Conservation (phyloP, 2,888 invertebrate genomes). For the Allolobophora icterica region DNA sequence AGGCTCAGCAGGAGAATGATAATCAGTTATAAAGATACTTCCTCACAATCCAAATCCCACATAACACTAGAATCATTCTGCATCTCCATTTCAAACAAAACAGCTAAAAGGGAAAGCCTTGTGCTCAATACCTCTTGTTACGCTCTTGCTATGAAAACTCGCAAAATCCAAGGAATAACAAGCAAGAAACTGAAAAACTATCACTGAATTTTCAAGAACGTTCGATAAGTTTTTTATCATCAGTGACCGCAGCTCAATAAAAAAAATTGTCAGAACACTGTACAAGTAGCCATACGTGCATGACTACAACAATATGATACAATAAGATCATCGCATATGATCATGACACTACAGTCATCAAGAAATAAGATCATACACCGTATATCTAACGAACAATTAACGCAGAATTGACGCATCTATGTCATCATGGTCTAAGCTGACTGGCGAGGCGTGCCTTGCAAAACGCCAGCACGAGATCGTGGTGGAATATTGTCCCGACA, state of each 20-base stretch:
- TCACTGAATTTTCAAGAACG: not conserved
- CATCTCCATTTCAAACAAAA: not conserved
- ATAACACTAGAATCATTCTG: not conserved
- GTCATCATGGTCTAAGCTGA: not conserved
- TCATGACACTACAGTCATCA: not conserved
- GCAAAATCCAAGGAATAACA: not conserved
- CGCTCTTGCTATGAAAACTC: not conserved
- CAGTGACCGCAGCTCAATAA: not conserved
- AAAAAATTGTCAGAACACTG: not conserved
- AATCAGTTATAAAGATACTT: not conserved
- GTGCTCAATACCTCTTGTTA: not conserved
- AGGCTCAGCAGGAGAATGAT: not conserved
- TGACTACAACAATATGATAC: not conserved
- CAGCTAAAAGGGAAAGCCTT: not conserved
- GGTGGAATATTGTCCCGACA: not conserved
- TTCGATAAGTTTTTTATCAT: not conserved
- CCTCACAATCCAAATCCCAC: not conserved
- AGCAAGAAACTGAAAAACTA: not conserved
- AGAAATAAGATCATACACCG: constrained; percentile 7
- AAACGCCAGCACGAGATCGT: not conserved
- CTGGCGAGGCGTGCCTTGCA: not conserved
- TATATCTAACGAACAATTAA: constrained; percentile 2
- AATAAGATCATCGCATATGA: not conserved
- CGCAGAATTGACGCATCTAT: not conserved
- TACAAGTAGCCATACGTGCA: not conserved